These are phyloP conservation scores for Triops cancriformis DNA, from an alignment of 1,140 invertebrate genomes.

Conservation along the genomic window DNA sequence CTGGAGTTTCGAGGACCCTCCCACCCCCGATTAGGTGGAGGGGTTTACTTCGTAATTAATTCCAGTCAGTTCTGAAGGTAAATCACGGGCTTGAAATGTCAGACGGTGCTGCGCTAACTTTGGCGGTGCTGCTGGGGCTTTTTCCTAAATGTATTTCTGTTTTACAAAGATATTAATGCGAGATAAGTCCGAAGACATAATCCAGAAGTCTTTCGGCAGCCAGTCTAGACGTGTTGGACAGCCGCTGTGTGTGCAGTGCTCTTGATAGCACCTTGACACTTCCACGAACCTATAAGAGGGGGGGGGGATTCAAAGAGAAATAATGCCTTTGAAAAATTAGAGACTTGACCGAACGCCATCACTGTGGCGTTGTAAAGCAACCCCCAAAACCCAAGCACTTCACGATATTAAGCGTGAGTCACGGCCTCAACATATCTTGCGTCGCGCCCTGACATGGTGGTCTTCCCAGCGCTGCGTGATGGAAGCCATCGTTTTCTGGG, in stretches of 20 bases:
- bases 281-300: neutral
- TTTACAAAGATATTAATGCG: constrained; percentile 7
- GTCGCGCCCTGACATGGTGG: constrained; percentile 6
- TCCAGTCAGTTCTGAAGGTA: neutral
- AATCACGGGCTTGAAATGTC: neutral
- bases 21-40: too few relatives aligned
- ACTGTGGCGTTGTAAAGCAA: neutral
- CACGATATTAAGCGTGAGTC: constrained; percentile 13
- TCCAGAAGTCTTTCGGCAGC: constrained; percentile 8
- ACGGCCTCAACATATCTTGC: constrained; percentile 5
- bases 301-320: neutral
- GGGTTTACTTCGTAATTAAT: neutral
- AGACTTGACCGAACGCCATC: neutral
- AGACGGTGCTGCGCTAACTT: neutral
- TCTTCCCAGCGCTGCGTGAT: neutral
- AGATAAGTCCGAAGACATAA: neutral
- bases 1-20: too few relatives aligned
- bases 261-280: constrained; percentile 13
- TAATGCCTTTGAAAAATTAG: constrained; percentile 7
- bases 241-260: neutral
- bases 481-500: neutral
- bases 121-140: neutral
- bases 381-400: neutral
- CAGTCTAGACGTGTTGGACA: neutral
- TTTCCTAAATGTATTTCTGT: neutral